A percentile compares a stretch with the other conserved stretches of the same genome.
Evolutionary conservation across 2,113 vertebrate species (phyloP).

Genomic region (Apodemus sylvaticus): DNA sequence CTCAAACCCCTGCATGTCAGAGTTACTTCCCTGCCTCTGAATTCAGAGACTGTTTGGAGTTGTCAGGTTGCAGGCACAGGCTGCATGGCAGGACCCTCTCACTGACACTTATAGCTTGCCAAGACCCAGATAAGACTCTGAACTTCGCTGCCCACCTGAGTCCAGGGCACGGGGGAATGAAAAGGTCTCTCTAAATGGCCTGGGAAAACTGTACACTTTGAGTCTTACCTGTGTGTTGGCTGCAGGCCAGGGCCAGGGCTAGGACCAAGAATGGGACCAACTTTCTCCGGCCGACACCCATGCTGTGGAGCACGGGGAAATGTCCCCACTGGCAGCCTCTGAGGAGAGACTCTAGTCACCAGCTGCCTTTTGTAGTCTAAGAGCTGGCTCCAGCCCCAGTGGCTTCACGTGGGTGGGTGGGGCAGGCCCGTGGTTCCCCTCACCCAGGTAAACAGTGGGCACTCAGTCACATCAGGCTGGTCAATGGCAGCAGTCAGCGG

Average conservation of each 20-base stretch:
- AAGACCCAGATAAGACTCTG: fast-evolving
- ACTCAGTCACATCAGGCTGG: slow-evolving; percentile 44
- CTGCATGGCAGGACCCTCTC: fast-evolving
- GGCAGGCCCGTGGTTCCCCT: slow-evolving; percentile 62
- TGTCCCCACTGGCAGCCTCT: slow-evolving; percentile 76
- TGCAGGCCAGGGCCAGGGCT: slow-evolving; percentile 73
- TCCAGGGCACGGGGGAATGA: not conserved
- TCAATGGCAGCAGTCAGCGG: not conserved
- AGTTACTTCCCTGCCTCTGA: fast-evolving
- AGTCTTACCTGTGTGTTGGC: slow-evolving; percentile 82
- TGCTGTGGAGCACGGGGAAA: slow-evolving; percentile 72
- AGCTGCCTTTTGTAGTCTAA: slow-evolving; percentile 84
- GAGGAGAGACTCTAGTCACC: slow-evolving; percentile 68
- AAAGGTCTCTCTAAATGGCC: fast-evolving
- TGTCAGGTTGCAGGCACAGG: fast-evolving
- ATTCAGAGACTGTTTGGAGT: not conserved
- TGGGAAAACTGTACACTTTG: fast-evolving
- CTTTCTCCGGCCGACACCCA: slow-evolving; percentile 78
- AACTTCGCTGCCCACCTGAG: not conserved
- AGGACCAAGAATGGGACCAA: slow-evolving; percentile 83
- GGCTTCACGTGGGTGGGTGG: slow-evolving; percentile 81
- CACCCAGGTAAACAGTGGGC: slow-evolving; percentile 81
- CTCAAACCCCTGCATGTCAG: not conserved
- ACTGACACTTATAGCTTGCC: fast-evolving
- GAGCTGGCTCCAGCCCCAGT: slow-evolving; percentile 81